A percentile compares a stretch with the other conserved stretches of the same genome.
Conservation (phyloP, 2,888 invertebrate genomes). For the Drosophila nigritarsus region DNA sequence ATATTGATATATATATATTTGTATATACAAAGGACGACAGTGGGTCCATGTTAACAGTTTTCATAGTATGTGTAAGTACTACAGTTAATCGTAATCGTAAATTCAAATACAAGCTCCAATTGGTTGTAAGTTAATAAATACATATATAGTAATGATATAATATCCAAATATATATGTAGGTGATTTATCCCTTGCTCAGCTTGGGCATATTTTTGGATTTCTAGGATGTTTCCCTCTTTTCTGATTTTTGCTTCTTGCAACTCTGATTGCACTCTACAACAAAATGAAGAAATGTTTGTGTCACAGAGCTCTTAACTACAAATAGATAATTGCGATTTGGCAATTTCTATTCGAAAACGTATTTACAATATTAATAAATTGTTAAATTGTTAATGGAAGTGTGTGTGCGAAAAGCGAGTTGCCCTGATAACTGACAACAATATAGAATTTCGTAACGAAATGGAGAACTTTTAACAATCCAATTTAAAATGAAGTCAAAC, state of each 20-base stretch:
- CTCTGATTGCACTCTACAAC: slow-evolving; percentile 45
- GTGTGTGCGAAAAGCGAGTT: background rate
- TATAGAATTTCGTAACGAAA: background rate
- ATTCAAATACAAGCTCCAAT: slow-evolving; percentile 76
- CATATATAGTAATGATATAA: slow-evolving; percentile 47
- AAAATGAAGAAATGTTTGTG: slow-evolving; percentile 23
- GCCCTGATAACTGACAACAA: slow-evolving; percentile 6
- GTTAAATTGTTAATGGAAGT: background rate
- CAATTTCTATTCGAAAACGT: slow-evolving; percentile 10
- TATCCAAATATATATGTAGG: slow-evolving; percentile 25
- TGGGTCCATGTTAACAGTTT: slow-evolving; percentile 64
- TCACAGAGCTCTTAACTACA: slow-evolving; percentile 35
- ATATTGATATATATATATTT: slow-evolving; percentile 31
- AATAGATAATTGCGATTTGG: slow-evolving; percentile 8
- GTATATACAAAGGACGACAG: slow-evolving; percentile 62
- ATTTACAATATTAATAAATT: slow-evolving; percentile 40
- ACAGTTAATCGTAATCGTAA: slow-evolving; percentile 62
- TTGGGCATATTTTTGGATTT: slow-evolving; percentile 53
- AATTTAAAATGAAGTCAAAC: background rate
- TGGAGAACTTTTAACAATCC: background rate
- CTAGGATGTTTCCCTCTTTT: slow-evolving; percentile 20
- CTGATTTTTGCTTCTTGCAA: background rate
- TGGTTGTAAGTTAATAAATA: slow-evolving; percentile 48
- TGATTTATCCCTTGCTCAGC: slow-evolving; percentile 48
- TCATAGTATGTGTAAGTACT: slow-evolving; percentile 39